phyloP scores from a whole-genome alignment of 2,888 invertebrate genomes.

The Sphaerophoria rueppellii region DNA sequence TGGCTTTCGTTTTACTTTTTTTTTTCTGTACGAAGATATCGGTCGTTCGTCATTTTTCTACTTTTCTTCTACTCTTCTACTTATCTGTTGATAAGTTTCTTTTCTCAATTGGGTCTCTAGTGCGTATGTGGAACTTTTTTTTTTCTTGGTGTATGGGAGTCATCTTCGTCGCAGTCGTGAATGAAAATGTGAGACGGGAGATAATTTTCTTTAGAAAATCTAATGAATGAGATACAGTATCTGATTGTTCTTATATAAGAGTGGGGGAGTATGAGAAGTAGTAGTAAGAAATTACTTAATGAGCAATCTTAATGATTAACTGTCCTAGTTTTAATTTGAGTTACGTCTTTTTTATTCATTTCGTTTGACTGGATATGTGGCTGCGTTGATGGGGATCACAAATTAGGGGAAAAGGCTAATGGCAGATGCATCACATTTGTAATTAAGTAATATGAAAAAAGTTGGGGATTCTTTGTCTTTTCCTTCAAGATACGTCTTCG shows the following conservation, averaged over 20 bases:
- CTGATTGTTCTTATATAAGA: conserved; percentile 31
- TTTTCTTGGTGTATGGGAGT: background rate
- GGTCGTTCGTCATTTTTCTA: conserved; percentile 34
- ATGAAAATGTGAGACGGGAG: background rate
- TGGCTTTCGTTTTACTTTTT: conserved; percentile 6
- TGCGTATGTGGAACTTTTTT: conserved; percentile 39
- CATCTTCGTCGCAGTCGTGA: background rate
- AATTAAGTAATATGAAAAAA: conserved; percentile 2
- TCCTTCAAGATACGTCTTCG: background rate
- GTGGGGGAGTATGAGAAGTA: conserved; percentile 35
- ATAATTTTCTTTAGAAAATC: conserved; percentile 28
- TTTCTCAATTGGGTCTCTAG: conserved; percentile 25
- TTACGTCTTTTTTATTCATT: background rate
- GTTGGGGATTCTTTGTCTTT: background rate
- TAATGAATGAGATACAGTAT: conserved; percentile 29
- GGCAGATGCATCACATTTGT: background rate
- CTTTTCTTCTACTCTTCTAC: background rate
- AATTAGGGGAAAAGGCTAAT: background rate
- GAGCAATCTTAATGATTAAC: conserved; percentile 27
- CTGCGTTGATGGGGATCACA: background rate
- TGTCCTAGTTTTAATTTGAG: conserved; percentile 20
- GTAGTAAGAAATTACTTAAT: conserved; percentile 25
- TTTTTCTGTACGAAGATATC: conserved; percentile 32
- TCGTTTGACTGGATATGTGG: background rate
- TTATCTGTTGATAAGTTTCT: conserved; percentile 11